Conservation (phyloP, 1,140 invertebrate species). For the Centruroides sculpturatus region DNA sequence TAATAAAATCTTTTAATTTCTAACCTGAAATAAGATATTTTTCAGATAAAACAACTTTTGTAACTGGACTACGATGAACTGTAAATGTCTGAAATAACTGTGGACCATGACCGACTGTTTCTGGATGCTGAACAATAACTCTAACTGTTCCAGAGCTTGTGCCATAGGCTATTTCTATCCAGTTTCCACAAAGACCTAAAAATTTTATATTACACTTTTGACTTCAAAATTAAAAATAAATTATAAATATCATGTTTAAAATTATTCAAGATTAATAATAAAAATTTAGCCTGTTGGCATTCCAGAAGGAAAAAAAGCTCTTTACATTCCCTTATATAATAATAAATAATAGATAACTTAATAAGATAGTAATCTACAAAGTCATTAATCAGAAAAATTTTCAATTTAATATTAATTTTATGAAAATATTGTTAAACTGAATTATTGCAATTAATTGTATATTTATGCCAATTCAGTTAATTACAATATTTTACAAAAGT, state of each 20-base stretch:
- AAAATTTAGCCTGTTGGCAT: background rate
- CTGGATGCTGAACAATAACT: slow-evolving; percentile 96
- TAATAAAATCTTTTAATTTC: background rate
- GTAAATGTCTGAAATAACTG: slow-evolving; percentile 97
- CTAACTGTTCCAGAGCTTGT: slow-evolving; percentile 86
- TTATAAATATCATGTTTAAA: slow-evolving; percentile 1
- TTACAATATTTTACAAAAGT: too few species aligned
- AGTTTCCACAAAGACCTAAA: slow-evolving; percentile 85
- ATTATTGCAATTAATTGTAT: too few species aligned
- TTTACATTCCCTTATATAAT: background rate
- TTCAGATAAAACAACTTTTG: slow-evolving; percentile 88
- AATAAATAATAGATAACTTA: too few species aligned
- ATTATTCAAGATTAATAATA: background rate
- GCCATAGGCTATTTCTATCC: slow-evolving; percentile 99
- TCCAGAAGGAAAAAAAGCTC: background rate
- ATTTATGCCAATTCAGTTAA: too few species aligned
- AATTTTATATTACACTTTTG: slow-evolving; percentile 12
- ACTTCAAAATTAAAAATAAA: background rate
- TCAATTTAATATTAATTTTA: too few species aligned
- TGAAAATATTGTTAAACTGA: too few species aligned
- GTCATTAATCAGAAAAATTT: background rate
- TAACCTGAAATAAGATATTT: slow-evolving; percentile 78
- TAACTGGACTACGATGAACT: slow-evolving; percentile 89
- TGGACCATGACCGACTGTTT: slow-evolving; percentile 93
- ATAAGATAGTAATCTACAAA: background rate